phyloP scores from a whole-genome alignment of 2,113 vertebrate genomes.

The Orthochromis indermauri region DNA sequence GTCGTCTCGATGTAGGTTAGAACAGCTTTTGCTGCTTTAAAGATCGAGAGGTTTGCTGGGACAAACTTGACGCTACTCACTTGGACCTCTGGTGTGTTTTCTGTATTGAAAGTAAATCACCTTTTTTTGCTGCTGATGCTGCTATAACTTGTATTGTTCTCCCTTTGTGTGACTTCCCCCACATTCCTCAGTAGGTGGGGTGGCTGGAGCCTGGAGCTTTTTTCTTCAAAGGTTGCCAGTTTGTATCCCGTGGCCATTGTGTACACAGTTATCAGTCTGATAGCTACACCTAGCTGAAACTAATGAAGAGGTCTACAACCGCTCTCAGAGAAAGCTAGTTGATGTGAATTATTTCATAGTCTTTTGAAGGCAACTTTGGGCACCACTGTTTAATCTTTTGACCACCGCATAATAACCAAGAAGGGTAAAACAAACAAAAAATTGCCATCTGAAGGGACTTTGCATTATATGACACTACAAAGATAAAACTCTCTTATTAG shows the following conservation, averaged over 20 bases:
- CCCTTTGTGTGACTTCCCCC: constrained; percentile 47
- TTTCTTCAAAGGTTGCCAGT: constrained; percentile 13
- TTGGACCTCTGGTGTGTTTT: neutral
- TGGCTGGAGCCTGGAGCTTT: neutral
- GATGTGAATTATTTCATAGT: neutral
- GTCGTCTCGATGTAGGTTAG: neutral
- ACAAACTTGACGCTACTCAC: neutral
- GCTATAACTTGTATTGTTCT: constrained; percentile 42
- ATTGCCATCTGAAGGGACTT: neutral
- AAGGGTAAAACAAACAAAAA: neutral
- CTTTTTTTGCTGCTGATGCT: neutral
- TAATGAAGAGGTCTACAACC: neutral
- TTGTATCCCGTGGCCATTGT: neutral
- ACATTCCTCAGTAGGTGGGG: constrained; percentile 51
- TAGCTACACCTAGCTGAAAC: neutral
- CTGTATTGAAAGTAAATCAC: neutral
- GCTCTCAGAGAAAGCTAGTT: neutral
- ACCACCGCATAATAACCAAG: neutral
- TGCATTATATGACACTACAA: neutral
- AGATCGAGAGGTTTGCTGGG: neutral
- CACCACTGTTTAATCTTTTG: neutral
- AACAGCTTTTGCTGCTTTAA: neutral
- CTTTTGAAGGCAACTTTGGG: neutral
- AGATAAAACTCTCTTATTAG: neutral
- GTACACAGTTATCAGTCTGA: neutral